Evolutionary conservation across 1,140 invertebrate genomes (phyloP).

Genomic region (Macrocentrus cingulum): DNA sequence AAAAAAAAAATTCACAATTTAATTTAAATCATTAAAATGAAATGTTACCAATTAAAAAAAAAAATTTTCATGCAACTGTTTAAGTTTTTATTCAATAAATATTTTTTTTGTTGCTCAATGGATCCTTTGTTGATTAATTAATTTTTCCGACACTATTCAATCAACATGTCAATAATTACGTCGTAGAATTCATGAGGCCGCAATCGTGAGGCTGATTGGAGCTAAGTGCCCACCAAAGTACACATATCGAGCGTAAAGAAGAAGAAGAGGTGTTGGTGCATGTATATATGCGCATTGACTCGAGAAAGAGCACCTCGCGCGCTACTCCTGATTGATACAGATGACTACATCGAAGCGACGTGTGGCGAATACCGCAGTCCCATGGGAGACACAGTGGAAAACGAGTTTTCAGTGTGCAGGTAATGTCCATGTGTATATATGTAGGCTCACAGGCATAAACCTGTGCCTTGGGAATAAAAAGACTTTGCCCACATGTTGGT

Average conservation of each 20-base stretch:
- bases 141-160: slow-evolving; percentile 8
- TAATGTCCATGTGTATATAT: background rate
- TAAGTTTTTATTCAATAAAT: too few relatives aligned
- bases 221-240: slow-evolving; percentile 29
- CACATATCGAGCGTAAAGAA: background rate
- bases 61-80: too few relatives aligned
- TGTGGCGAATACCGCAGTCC: slow-evolving; percentile 22
- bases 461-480: slow-evolving; percentile 4
- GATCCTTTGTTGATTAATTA: too few relatives aligned
- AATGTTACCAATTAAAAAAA: too few relatives aligned
- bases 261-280: slow-evolving; percentile 10
- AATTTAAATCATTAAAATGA: background rate
- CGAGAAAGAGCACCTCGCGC: slow-evolving; percentile 22
- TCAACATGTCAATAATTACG: slow-evolving; percentile 18
- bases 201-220: slow-evolving; percentile 38
- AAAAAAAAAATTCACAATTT: background rate
- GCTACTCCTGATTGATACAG: slow-evolving; percentile 50
- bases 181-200: background rate
- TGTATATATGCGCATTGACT: slow-evolving; percentile 13
- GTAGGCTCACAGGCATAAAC: background rate
- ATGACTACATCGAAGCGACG: slow-evolving; percentile 46
- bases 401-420: slow-evolving; percentile 36
- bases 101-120: too few relatives aligned
- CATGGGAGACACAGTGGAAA: slow-evolving; percentile 24
- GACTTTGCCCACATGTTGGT: slow-evolving; percentile 11